Evolutionary conservation across 1,140 invertebrate species (phyloP), one percentile per base, ranked within the genome.

Genomic region (Pseudomyrmex sp.): DNA sequence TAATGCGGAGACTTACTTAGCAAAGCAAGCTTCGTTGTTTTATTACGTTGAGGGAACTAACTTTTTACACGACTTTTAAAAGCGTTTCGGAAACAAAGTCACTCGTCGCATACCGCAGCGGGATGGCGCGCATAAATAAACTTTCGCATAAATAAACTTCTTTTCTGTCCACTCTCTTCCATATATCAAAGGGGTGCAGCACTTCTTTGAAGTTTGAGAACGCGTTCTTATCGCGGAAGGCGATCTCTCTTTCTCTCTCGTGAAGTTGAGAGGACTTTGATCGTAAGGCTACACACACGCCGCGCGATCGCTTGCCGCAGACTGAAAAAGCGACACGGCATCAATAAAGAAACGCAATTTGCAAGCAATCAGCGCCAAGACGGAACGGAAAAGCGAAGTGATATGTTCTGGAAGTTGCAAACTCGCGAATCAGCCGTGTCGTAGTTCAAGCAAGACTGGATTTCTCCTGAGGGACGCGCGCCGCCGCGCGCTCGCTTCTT

Each of bases 341-440:
- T 66, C 73, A 50, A 75, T 88, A 90, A 92, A 92, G 84, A 87
- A 90, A 91, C 86, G 89, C 89, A 93, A 92, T 92, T 93, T 91
- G 88, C 90, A 91, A 90, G 90, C 91, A 92, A 92, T 93, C 91
- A 90, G 75, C 91, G 85, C 88, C 58, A 87, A 86, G 88, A 89
- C 86, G 86, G 7, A 52, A 52, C 13, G 50, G 10, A 91, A 92
- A 92, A 91, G 87, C 86, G 84, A 89, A 46, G 65, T 75, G 58
- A 79, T 85, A 68, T 74, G 79, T 90, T 88, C 85, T 88, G 90
- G 70, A 91, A 89, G 62, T 77, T 74, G 91, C 88, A 90, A 92
- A 93, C 91, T 91, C 90, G 91, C 91, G 89, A 93, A 87, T 73
- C 87, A 75, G 76, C 68, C 65, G 66, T 48, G 66, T 48, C 84